Evolutionary conservation across 2,888 invertebrate genomes (phyloP), one percentile per base, ranked within the genome.

Genomic region (Anoplius nigerrimus): DNA sequence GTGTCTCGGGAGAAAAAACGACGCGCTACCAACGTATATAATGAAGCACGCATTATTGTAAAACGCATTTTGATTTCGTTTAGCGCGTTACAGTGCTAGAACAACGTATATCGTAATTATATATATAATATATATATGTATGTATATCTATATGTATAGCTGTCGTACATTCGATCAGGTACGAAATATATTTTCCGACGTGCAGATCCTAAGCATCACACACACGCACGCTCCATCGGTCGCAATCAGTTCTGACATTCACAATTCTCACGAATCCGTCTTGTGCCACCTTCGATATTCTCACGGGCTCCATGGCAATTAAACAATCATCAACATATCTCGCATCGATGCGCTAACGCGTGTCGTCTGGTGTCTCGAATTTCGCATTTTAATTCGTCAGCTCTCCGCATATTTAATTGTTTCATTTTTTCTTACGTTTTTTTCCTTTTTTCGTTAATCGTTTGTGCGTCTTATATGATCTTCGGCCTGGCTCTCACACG

Each of bases 401-500:
- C 34, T 34, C 34, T 34, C 34, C 34, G 34, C 34, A 34, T 18
- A 56, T 18, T 60, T 61, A 24, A 48, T 27, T 16, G n/a, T 62
- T 54, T 27, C 42, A 18, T 56, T 34, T 24, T 46, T 51, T 64
- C 21, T 60, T 22, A 42, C 24, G 11, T 51, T 64, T 52, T 61
- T n/a, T n/a, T 46, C 15, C n/a, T 42, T 34, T 18, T 45, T 64
- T 73, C 66, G 51, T 62, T 61, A 66, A 71, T 72, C 62, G 72
- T 76, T 78, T 78, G 76, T 78, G 75, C 79, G 75, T 76, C 72
- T 76, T 75, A 66, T 56, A 48, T 70, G 67, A 57, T 76, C 79
- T 75, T 78, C 74, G 68, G 73, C 72, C 73, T 71, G 73, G 74
- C 79, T 75, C 69, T 82, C 82, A 78, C 79, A 76, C 80, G 78